These are phyloP conservation scores for Catharus minimus DNA, from an alignment of 2,113 vertebrate genomes.

Conservation along the genomic window DNA sequence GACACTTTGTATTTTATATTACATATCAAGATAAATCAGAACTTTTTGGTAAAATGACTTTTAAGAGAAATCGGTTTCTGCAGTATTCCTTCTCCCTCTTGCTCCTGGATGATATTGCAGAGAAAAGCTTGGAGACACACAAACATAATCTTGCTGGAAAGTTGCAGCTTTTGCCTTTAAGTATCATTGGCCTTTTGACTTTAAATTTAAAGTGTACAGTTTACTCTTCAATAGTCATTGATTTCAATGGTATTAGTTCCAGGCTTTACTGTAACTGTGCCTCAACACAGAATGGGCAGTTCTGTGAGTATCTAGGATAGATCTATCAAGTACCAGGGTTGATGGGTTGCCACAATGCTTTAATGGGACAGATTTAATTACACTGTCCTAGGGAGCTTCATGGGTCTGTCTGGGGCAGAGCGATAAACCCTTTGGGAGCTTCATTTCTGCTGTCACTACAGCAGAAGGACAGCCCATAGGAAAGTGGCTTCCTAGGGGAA, in stretches of 20 bases:
- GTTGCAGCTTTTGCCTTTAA: background rate
- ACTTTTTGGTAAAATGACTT: background rate
- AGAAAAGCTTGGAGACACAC: background rate
- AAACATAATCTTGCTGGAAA: background rate
- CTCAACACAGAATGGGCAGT: background rate
- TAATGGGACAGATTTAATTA: constrained; percentile 27
- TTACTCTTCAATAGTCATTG: background rate
- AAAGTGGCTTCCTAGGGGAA: background rate
- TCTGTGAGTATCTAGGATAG: background rate
- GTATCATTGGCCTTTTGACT: background rate
- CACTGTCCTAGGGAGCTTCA: background rate
- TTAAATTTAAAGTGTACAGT: background rate
- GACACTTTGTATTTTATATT: background rate
- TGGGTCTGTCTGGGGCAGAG: background rate
- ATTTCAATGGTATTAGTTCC: background rate
- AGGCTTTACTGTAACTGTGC: background rate
- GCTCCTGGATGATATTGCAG: background rate
- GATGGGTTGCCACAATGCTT: background rate
- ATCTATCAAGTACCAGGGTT: background rate
- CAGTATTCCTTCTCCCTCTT: background rate
- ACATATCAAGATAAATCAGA: background rate
- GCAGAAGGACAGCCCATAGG: background rate
- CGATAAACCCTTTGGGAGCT: background rate
- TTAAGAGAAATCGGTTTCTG: background rate
- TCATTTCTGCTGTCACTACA: constrained; percentile 24